Conservation (phyloP, 2,113 vertebrate genomes). For the Polyodon spathula region DNA sequence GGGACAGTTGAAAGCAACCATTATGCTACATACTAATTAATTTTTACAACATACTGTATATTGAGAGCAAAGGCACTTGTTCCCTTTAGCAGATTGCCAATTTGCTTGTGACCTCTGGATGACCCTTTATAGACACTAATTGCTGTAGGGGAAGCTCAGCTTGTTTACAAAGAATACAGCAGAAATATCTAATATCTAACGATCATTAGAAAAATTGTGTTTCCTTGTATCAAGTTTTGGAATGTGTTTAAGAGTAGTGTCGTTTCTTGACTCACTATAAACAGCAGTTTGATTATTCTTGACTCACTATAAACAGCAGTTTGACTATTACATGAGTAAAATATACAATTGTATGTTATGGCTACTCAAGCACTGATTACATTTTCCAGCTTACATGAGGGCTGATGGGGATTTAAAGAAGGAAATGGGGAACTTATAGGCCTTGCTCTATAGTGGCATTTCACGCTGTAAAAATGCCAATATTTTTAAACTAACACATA, state of each 20-base stretch:
- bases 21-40: conserved; percentile 48
- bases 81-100: conserved; percentile 47
- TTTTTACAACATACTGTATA: conserved; percentile 54
- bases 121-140: conserved; percentile 53
- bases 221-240: conserved; percentile 23
- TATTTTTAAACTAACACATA: conserved; percentile 70
- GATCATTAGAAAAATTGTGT: conserved; percentile 55
- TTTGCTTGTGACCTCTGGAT: conserved; percentile 56
- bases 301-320: conserved; percentile 34
- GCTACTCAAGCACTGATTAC: conserved; percentile 66
- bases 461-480: conserved; percentile 76
- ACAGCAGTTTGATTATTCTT: conserved; percentile 45
- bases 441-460: conserved; percentile 68
- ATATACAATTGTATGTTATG: conserved; percentile 53
- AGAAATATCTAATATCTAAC: conserved; percentile 50
- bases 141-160: conserved; percentile 37
- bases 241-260: conserved; percentile 30
- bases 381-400: conserved; percentile 53
- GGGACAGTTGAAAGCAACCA: conserved; percentile 40
- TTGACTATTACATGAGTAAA: conserved; percentile 49
- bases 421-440: conserved; percentile 71
- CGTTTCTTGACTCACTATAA: conserved; percentile 18
- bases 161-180: conserved; percentile 41
- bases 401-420: conserved; percentile 72
- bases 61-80: conserved; percentile 47